Evolutionary conservation across 2,113 vertebrate species (phyloP), one percentile per base, ranked within the genome.

Genomic region (Romanogobio albipinnatus): DNA sequence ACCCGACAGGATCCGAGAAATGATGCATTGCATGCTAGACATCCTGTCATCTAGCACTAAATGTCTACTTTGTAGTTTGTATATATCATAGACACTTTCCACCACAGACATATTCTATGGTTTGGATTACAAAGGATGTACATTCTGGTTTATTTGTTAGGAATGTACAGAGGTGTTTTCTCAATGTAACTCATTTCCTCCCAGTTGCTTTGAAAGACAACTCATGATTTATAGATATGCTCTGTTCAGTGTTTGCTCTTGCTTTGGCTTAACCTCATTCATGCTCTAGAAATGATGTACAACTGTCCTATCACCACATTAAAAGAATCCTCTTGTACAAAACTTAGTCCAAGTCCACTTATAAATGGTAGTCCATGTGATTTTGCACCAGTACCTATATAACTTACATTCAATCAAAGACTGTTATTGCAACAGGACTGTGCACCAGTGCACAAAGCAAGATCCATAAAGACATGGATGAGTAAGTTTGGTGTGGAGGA

Each of bases 131-230:
- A 71, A 71, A 85, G 76, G 70, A 85, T 81, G 75, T 59, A 80
- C 62, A 53, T 13, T 77, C 85, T 64, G 74, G 78, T 79, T 84
- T 86, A 81, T 88, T 85, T 79, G 74, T 77, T 61, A 81, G 89
- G 87, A 88, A 88, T 86, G 71, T 86, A 88, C 86, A 83, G 77
- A 82, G 58, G 56, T 79, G 59, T 85, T 90, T 78, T 86, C 77
- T 86, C 66, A 81, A 4, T 83, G 82, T 83, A 86, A 70, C 66
- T 88, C 84, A 87, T 73, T 83, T 87, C 71, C 78, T 87, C n/a
- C 61, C 22, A 53, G 49, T 29, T 58, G 26, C 61, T 84, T 76
- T 79, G 66, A 56, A 47, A 74, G n/a, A 64, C 43, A 2, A 39
- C 9, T 70, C 76, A 62, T 82, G 84, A 59, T 89, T 87, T 85